Evolutionary conservation across 2,113 vertebrate species (phyloP).

Genomic region (Dolichotis patagonum): DNA sequence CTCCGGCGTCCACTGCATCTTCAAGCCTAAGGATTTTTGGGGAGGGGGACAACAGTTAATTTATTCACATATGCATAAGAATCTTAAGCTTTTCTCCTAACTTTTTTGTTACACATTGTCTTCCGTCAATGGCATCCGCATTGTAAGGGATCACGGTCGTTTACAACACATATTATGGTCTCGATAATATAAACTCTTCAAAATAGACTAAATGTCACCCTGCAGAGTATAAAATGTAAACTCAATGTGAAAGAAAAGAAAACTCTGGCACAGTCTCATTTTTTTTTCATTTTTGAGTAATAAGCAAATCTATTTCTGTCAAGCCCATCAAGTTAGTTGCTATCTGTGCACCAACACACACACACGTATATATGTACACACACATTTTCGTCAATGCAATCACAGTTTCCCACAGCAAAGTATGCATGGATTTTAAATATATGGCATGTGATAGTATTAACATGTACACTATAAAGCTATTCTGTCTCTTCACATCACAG

Average conservation of each 20-base stretch:
- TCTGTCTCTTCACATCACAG: conserved; percentile 83
- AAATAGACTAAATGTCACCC: background rate
- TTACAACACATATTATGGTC: background rate
- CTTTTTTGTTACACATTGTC: background rate
- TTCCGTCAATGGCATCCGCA: background rate
- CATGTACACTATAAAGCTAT: conserved; percentile 66
- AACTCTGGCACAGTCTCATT: background rate
- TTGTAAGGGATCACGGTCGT: background rate
- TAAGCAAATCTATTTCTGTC: background rate
- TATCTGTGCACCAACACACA: background rate
- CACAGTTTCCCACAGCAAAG: conserved; percentile 32
- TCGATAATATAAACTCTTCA: background rate
- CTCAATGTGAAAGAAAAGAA: background rate
- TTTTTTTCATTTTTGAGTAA: background rate
- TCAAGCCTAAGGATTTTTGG: conserved; percentile 91
- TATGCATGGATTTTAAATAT: conserved; percentile 76
- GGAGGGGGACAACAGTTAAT: conserved; percentile 73
- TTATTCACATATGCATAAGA: conserved; percentile 4
- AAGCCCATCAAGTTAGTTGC: conserved; percentile 10
- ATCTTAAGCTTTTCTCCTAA: background rate
- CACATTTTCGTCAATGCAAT: conserved; percentile 28
- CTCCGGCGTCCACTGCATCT: conserved; percentile 99
- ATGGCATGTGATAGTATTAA: conserved; percentile 63
- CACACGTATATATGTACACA: conserved; percentile 46
- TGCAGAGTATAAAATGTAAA: background rate